Evolutionary conservation across 37 sponge, comb jelly and placozoan species (phyloP).

Genomic region (Eunapius fragilis): DNA sequence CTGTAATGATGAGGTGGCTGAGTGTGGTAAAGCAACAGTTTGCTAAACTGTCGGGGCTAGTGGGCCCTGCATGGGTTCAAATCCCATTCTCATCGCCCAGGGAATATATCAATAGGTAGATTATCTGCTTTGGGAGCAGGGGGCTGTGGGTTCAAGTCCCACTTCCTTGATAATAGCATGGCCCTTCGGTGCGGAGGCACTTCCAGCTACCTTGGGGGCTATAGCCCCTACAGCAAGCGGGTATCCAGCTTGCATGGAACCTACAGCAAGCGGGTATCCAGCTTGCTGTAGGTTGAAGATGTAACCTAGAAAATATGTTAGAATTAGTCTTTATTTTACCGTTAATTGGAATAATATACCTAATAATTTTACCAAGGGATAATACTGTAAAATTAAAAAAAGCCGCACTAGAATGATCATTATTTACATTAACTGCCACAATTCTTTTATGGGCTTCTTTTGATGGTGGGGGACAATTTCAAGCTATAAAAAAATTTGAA

Average conservation of each 20-base stretch:
- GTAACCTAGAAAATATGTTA: constrained; percentile 42
- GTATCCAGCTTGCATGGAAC: no score
- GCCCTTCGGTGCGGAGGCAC: no score
- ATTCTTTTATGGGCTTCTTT: constrained; percentile 69
- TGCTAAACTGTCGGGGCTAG: constrained; percentile 51
- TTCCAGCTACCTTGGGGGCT: not conserved
- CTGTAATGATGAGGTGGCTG: constrained; percentile 42
- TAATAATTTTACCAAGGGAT: constrained; percentile 41
- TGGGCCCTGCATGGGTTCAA: constrained; percentile 56
- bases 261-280: no score
- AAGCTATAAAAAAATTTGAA: constrained; percentile 41
- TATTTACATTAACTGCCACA: constrained; percentile 58
- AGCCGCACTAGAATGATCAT: constrained; percentile 60
- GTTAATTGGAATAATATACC: constrained; percentile 36
- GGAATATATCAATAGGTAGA: constrained; percentile 74
- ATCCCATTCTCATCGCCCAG: constrained; percentile 60
- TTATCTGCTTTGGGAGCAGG: constrained; percentile 79
- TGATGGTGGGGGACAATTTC: constrained; percentile 65
- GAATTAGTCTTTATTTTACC: constrained; percentile 47
- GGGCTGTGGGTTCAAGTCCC: constrained; percentile 84
- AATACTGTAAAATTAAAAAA: constrained; percentile 34
- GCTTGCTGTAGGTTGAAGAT: no score
- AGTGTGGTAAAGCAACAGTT: constrained; percentile 61
- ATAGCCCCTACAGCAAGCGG: no score
- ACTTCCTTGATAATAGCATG: constrained; percentile 39